A percentile compares a stretch with the other conserved stretches of the same genome.
phyloP scores from a whole-genome alignment of 2,113 vertebrate species.

The Hyperoodon ampullatus region DNA sequence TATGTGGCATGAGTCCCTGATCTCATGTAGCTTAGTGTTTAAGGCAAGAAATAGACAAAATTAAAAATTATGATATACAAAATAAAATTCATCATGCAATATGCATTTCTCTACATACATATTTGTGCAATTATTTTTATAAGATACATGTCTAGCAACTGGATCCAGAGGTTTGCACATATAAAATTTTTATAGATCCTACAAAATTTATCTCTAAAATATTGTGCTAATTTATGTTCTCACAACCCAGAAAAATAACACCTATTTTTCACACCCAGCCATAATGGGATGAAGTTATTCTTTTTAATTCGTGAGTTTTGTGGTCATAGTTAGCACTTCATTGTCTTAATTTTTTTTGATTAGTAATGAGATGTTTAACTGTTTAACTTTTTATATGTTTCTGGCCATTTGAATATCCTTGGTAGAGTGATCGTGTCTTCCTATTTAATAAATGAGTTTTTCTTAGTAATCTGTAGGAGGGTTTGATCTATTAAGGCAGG shows the following conservation, averaged over 20 bases:
- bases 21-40: neutral
- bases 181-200: neutral
- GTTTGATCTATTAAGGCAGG: neutral
- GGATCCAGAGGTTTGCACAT: neutral
- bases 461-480: neutral
- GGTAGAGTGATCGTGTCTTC: neutral
- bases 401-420: neutral
- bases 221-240: neutral
- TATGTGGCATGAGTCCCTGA: neutral
- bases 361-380: neutral
- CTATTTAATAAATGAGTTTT: neutral
- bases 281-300: neutral
- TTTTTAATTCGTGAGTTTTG: conserved; percentile 33
- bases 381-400: neutral
- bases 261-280: neutral
- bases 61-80: neutral
- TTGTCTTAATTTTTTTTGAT: neutral
- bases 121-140: neutral
- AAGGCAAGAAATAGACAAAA: neutral
- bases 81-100: neutral
- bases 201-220: neutral
- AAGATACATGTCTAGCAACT: neutral
- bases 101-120: neutral
- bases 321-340: neutral
- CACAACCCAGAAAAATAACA: neutral